Evolutionary conservation across 2,797 vertebrate genomes (phyloP).

Genomic region (Acanthurus leucopareius): DNA sequence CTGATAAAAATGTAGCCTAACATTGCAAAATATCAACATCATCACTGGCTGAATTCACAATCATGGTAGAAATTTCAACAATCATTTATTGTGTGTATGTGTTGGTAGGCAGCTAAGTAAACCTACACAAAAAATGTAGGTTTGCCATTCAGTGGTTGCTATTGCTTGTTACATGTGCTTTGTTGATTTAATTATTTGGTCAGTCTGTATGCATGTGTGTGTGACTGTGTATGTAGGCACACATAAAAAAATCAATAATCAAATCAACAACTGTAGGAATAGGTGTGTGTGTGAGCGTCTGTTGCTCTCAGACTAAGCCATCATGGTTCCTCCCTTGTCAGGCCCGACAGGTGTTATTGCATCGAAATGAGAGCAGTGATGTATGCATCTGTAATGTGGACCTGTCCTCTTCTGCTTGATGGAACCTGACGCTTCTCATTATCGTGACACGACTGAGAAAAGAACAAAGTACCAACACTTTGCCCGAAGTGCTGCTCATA

Average conservation of each 20-base stretch:
- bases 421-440: slow-evolving; percentile 79
- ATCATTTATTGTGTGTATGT: background rate
- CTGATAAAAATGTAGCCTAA: background rate
- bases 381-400: slow-evolving; percentile 83
- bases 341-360: slow-evolving; percentile 83
- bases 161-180: slow-evolving; percentile 40
- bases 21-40: background rate
- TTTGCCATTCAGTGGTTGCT: slow-evolving; percentile 13
- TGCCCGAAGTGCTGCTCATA: slow-evolving; percentile 56
- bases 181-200: slow-evolving; percentile 58
- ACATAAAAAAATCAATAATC: background rate
- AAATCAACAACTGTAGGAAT: background rate
- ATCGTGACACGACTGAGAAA: slow-evolving; percentile 65
- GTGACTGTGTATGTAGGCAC: slow-evolving; percentile 6
- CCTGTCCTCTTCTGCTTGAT: slow-evolving; percentile 81
- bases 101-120: background rate
- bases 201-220: slow-evolving; percentile 7
- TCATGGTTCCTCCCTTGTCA: slow-evolving; percentile 73
- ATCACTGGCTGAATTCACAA: background rate
- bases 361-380: slow-evolving; percentile 82
- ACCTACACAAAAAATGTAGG: background rate
- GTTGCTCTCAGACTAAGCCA: slow-evolving; percentile 64
- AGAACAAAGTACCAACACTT: slow-evolving; percentile 77
- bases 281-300: slow-evolving; percentile 35
- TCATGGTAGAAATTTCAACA: slow-evolving; percentile 5